Base-by-base conservation (phyloP, 2,888 invertebrate genomes). In the Cataglyphis altisquamis region DNA sequence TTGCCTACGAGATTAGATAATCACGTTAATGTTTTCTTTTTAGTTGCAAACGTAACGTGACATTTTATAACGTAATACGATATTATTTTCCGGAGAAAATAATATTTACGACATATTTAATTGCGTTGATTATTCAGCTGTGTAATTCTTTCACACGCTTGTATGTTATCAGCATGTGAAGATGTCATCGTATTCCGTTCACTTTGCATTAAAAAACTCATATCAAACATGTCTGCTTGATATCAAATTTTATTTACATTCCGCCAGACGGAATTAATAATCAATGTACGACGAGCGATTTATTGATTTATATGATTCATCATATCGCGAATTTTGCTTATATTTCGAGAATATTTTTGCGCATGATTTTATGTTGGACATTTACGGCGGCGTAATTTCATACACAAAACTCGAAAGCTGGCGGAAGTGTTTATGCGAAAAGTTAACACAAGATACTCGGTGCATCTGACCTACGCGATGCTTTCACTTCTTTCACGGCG, bases 1-100 rank as follows among this genome's bases (percentile, higher is more conserved):
- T 78, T 55, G n/a, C 39, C 12, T n/a, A 18, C 15, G 72, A 18
- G 57, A 70, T 70, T 70, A 80, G 36, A 73, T 80, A 72, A 73
- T 45, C n/a, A 12, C 9, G 8, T 57, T 4, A 10, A 78, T 45
- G 48, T 72, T 78, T 63, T 0, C 3, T 4, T 10, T 57, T 18
- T 32, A 60, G 10, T 21, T n/a, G 9, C 15, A 45, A 57, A 41
- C 9, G 45, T 57, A 21, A 57, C 55, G 52, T 66, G 55, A 55
- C 12, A 21, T 32, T 57, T 57, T 21, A 6, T 15, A 29, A n/a
- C 9, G 8, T n/a, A 5, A 15, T 29, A 15, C 41, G 15, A 45
- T 15, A 2, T 66, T 25, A 55, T 5, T 39, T 77, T 68, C n/a
- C 9, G 3, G 0, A 8, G n/a, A 21, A 70, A 70, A 72, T 48